phyloP scores from a whole-genome alignment of 2,797 vertebrate species.

The Atherinosoma microstoma region DNA sequence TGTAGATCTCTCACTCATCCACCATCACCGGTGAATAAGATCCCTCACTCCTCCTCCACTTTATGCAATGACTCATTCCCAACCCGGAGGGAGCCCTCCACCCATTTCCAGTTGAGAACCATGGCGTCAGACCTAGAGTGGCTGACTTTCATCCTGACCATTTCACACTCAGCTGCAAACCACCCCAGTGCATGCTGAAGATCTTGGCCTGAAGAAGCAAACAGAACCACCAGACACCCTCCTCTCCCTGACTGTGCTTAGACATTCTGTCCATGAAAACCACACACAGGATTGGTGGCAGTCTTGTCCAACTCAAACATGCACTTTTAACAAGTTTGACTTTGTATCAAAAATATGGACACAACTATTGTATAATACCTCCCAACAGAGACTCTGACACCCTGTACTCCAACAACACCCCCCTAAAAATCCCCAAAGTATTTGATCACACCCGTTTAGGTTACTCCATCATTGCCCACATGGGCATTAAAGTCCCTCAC shows the following conservation, averaged over 20 bases:
- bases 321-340: background rate
- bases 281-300: background rate
- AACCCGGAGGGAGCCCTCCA: background rate
- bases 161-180: background rate
- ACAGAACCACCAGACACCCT: background rate
- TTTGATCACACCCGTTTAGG: background rate
- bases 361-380: no score
- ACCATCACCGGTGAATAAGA: no score
- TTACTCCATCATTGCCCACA: no score
- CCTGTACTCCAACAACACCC: background rate
- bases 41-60: no score
- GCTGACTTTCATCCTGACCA: background rate
- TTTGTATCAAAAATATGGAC: background rate
- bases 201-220: background rate
- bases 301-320: background rate
- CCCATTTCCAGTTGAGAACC: no score
- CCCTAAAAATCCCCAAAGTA: background rate
- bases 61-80: no score
- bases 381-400: no score
- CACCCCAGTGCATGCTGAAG: background rate
- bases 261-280: background rate
- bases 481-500: no score
- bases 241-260: background rate
- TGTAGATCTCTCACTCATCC: no score
- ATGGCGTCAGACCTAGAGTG: background rate